Percentiles rank a stretch among this genome's conserved stretches.
These are phyloP conservation scores for Esox lucius DNA, from an alignment of 2,797 vertebrate species.

Conservation along the genomic window DNA sequence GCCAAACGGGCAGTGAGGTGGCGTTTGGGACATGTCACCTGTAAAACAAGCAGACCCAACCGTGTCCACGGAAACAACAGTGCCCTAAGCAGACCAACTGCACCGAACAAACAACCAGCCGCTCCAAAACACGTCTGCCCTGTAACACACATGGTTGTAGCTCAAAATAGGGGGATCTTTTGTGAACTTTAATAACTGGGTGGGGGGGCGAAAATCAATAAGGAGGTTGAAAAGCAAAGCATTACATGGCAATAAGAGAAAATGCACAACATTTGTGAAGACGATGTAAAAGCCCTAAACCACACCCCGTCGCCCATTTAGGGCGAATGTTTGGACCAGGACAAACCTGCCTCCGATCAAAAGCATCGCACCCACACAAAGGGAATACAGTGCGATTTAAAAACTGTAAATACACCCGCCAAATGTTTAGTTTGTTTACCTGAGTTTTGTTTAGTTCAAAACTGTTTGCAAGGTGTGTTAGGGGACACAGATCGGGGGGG, in stretches of 20 bases:
- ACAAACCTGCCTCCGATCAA: background rate
- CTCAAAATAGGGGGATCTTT: no score
- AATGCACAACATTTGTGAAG: slow-evolving; percentile 28
- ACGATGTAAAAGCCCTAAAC: background rate
- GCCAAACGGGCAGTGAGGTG: no score
- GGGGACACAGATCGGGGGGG: no score
- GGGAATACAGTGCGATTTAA: no score
- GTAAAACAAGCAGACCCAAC: no score
- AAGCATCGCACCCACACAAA: background rate
- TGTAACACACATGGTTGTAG: no score
- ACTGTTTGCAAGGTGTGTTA: slow-evolving; percentile 36
- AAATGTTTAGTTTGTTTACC: slow-evolving; percentile 56
- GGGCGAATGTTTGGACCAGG: no score
- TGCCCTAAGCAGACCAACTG: no score
- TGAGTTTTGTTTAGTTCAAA: slow-evolving; percentile 65
- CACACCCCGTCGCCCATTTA: background rate
- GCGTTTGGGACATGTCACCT: no score
- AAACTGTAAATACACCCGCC: slow-evolving; percentile 13
- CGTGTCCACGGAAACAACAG: no score
- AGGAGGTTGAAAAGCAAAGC: slow-evolving; percentile 10
- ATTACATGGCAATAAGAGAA: slow-evolving; percentile 28
- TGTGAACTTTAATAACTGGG: background rate
- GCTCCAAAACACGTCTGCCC: no score
- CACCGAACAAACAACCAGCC: no score
- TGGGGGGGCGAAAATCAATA: background rate